phyloP scores from a whole-genome alignment of 2,797 vertebrate genomes.

The Phylloscopus collybita region DNA sequence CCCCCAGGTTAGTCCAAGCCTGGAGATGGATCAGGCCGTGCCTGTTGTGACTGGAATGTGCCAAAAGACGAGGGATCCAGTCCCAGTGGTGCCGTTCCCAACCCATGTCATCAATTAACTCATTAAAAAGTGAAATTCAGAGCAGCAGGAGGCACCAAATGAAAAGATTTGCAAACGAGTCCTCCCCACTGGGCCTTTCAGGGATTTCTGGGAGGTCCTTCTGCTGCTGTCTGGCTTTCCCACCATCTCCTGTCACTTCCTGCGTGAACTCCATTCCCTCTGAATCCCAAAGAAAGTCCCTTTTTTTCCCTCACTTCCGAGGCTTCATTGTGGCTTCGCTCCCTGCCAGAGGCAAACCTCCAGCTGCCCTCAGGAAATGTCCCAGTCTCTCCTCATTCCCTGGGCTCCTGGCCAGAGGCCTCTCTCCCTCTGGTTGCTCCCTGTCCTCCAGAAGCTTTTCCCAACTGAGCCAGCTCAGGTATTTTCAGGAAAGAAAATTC shows the following conservation, averaged over 20 bases:
- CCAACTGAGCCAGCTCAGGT: not conserved
- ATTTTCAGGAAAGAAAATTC: not conserved
- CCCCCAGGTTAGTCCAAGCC: not conserved
- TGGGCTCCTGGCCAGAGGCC: conserved; percentile 14
- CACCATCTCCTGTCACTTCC: conserved; percentile 21
- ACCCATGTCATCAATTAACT: not conserved
- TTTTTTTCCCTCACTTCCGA: not conserved
- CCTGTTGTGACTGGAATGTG: not conserved
- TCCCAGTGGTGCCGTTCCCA: not conserved
- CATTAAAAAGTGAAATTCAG: not conserved
- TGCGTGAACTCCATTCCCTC: not conserved
- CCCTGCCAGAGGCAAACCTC: conserved; percentile 13
- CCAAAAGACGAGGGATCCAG: not conserved
- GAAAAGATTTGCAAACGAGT: conserved; percentile 20
- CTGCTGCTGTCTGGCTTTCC: not conserved
- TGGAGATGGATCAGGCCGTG: not conserved
- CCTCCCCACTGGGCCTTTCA: conserved; percentile 40
- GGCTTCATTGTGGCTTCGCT: conserved; percentile 20
- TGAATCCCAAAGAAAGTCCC: not conserved
- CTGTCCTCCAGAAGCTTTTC: not conserved
- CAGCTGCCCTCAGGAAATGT: conserved; percentile 28
- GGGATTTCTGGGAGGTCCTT: conserved; percentile 34
- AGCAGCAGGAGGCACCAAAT: not conserved
- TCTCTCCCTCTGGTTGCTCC: not conserved
- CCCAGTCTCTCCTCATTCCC: not conserved